Evolutionary conservation across 1,140 invertebrate species (phyloP), one percentile per base, ranked within the genome.

Genomic region (Cydia strobilella): DNA sequence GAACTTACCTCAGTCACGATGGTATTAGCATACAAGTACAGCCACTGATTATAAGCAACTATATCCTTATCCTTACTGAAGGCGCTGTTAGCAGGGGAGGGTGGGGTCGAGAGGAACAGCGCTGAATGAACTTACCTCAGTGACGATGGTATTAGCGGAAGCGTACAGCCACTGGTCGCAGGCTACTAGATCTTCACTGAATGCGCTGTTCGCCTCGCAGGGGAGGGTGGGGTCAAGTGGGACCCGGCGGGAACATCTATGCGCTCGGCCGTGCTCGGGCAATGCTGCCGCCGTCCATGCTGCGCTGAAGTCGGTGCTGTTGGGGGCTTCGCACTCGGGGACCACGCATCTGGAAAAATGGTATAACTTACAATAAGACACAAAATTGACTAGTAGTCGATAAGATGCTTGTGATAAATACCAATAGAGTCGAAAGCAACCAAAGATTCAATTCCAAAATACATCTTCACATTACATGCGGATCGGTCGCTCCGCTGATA

Each of bases 151-250:
- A 31, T 91, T 84, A 9, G 78, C 82, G 4, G 84, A 85, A 2
- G 78, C 84, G 27, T 91, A 91, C 3, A 91, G 74, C 89, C 89
- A 91, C 10, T 79, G 78, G 76, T 88, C 84, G 73, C 89, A 91
- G 1, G 77, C 39, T 51, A 77, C 75, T 72, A 86, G 69, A 62
- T 88, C 80, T 9, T 87, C 81, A 4, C 75, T 65, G 77, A 90
- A 90, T 62, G 72, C 71, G 12, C 45, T 35, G 31, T 12, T 80
- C n/a, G 76, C 63, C 0, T 74, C 66, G 81, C 89, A 90, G 45
- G 82, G 76, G 23, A 73, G 72, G 51, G 77, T 76, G 0, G 75
- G 15, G 45, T 82, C 84, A 0, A 81, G 59, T 0, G 84, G 86
- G 1, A 73, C 73, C 2, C 82, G 82, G 35, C 85, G 80, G 5